Evolutionary conservation across 2,113 vertebrate genomes (phyloP).

Genomic region (Hemichromis elongatus): DNA sequence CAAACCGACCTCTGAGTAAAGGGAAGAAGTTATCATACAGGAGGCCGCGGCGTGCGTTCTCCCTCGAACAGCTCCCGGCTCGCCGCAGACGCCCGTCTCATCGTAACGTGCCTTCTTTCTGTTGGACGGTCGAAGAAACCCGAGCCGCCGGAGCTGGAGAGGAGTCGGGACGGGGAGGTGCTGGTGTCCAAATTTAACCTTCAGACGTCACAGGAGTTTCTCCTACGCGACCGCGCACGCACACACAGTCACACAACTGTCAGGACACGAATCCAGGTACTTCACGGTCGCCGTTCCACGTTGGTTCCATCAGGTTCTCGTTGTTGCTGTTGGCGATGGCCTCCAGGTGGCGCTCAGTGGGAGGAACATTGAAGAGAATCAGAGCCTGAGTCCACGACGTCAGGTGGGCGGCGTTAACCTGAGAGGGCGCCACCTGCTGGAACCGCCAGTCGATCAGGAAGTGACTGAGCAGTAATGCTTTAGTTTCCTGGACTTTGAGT

Average conservation of each 20-base stretch:
- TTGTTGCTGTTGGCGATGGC: neutral
- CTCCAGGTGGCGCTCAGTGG: neutral
- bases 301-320: neutral
- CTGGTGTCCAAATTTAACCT: neutral
- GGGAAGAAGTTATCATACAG: neutral
- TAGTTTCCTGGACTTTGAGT: neutral
- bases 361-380: neutral
- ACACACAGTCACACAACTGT: no score
- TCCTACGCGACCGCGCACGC: no score
- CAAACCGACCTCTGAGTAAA: neutral
- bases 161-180: neutral
- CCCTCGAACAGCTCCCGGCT: neutral
- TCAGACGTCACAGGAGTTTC: no score
- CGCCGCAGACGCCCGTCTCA: neutral
- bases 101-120: constrained; percentile 40
- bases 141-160: neutral
- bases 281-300: rapidly evolving
- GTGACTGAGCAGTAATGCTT: neutral
- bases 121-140: neutral
- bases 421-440: neutral
- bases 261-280: no score
- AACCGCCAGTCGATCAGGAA: neutral
- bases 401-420: neutral
- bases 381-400: neutral
- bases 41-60: neutral